Evolutionary conservation across 2,797 vertebrate species (phyloP), one percentile per base, ranked within the genome.

Genomic region (Poecilia velifera): DNA sequence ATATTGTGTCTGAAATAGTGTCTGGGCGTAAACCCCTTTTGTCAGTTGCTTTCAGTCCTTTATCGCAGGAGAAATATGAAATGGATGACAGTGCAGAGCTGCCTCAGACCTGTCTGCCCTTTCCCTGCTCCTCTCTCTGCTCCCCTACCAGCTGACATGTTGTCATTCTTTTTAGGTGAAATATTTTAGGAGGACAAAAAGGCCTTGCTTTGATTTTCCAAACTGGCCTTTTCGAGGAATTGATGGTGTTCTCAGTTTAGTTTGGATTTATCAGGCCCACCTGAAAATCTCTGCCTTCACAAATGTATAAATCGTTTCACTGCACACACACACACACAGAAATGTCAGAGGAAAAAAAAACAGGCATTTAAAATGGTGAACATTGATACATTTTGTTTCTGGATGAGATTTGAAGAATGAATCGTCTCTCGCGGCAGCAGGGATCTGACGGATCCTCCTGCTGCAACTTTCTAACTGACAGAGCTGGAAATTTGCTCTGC

Each of bases 1-100:
- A 96, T 96, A 95, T 95, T 96, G 93, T 96, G 97, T 94, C 95
- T 96, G 94, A 94, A 94, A 95, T 91, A 90, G 95, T 93, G 96
- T 95, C 96, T 96, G 95, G 94, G 95, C 84, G 95, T 96, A 92
- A 95, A 95, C 96, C 94, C 87, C 94, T 96, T 91, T 95, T 96
- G 95, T 96, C 95, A 93, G 92, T 91, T 92, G 91, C 90, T 95
- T 92, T 93, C 90, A 76, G 90, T 95, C 91, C 87, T 93, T 94
- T 94, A 94, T 94, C 95, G 93, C 83, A 91, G 93, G 93, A 91
- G 93, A 90, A 95, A 90, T 88, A 79, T 91, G 92, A 77, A 88
- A 92, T 91, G 86, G 86, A 93, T 75, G 86, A 88, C 88, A 84
- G 79, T 79, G 77, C 73, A 73, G 80, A 70, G 79, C 85, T 80